phyloP scores from a whole-genome alignment of 2,888 invertebrate species.

The Meteorus colon region DNA sequence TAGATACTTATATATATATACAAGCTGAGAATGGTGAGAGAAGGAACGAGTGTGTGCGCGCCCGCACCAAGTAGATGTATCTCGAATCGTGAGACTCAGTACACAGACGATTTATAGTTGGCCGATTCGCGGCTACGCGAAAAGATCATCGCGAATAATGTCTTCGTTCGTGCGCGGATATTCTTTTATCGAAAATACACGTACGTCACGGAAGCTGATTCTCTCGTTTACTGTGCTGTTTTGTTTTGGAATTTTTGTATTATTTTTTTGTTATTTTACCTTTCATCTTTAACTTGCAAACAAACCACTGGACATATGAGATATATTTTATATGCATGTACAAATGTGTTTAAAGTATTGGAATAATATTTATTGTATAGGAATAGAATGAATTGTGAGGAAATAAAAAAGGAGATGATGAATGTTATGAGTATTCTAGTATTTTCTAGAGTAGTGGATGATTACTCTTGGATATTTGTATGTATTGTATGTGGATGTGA shows the following conservation, averaged over 20 bases:
- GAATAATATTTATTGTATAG: background rate
- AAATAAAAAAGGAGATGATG: background rate
- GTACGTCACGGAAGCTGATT: slow-evolving; percentile 45
- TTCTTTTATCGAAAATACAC: slow-evolving; percentile 54
- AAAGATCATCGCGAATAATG: slow-evolving; percentile 58
- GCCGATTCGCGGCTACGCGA: slow-evolving; percentile 49
- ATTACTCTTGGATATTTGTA: background rate
- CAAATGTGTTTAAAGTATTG: background rate
- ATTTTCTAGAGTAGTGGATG: background rate
- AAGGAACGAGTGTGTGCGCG: slow-evolving; percentile 35
- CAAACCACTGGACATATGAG: slow-evolving; percentile 22
- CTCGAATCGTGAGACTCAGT: slow-evolving; percentile 60
- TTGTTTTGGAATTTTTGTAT: slow-evolving; percentile 9
- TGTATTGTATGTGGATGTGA: background rate
- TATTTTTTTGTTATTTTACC: slow-evolving; percentile 5
- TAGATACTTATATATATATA: slow-evolving; percentile 23
- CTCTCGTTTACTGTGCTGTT: slow-evolving; percentile 35
- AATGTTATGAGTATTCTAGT: background rate
- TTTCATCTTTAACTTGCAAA: background rate
- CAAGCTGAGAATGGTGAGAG: background rate
- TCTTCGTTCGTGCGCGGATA: slow-evolving; percentile 54
- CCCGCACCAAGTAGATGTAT: slow-evolving; percentile 49
- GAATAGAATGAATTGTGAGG: background rate
- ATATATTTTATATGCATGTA: background rate
- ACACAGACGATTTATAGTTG: slow-evolving; percentile 61